A percentile compares a stretch with the other conserved stretches of the same genome.
phyloP scores from a whole-genome alignment of 2,113 vertebrate genomes.

The Pithys albifrons region DNA sequence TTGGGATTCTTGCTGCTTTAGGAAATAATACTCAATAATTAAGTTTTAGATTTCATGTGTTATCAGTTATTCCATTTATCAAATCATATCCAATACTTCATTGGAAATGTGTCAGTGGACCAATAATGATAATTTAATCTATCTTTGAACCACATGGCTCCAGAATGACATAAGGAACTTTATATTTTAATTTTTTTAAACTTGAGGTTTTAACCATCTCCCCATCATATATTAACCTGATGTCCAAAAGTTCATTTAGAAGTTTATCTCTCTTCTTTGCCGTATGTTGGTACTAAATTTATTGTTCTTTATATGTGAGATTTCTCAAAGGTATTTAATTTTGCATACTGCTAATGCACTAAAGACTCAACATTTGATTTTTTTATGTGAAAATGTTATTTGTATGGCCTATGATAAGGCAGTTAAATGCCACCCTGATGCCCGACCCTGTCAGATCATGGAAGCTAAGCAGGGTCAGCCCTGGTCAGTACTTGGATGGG shows the following conservation, averaged over 20 bases:
- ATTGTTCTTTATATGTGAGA: not conserved
- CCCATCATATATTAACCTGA: not conserved
- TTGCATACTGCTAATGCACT: not conserved
- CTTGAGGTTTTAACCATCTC: not conserved
- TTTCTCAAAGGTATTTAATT: not conserved
- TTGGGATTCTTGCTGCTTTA: not conserved
- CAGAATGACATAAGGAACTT: not conserved
- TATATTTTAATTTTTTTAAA: not conserved
- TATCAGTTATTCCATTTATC: not conserved
- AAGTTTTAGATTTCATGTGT: not conserved
- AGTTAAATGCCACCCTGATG: no score
- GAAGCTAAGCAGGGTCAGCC: no score
- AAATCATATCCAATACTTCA: not conserved
- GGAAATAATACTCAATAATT: not conserved
- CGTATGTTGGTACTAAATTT: not conserved
- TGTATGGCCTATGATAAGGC: not conserved
- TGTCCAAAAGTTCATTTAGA: not conserved
- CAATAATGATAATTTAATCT: not conserved
- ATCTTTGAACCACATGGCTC: not conserved
- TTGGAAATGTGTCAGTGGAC: not conserved
- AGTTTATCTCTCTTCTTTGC: not conserved
- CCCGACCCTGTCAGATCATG: no score
- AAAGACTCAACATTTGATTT: not conserved
- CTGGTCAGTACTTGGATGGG: no score
- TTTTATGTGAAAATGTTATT: not conserved